phyloP scores from a whole-genome alignment of 2,888 invertebrate species.

The Agonopterix heracliana region DNA sequence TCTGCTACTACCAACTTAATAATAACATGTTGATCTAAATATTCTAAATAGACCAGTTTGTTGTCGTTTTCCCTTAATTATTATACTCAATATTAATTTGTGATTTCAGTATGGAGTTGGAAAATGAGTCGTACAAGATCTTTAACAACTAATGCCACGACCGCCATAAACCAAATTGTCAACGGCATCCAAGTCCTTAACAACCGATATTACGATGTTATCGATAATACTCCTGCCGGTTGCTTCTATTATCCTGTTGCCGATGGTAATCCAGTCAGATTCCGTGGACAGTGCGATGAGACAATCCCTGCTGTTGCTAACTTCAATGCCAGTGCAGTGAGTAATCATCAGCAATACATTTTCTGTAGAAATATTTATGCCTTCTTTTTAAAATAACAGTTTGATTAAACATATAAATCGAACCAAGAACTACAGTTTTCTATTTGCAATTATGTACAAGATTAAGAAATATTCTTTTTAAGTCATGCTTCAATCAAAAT shows the following conservation, averaged over 20 bases:
- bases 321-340: slow-evolving; percentile 38
- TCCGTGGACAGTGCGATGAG: slow-evolving; percentile 38
- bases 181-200: slow-evolving; percentile 27
- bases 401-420: background rate
- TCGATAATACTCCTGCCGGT: slow-evolving; percentile 24
- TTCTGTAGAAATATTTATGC: too few relatives aligned
- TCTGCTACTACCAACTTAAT: background rate
- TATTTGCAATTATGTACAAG: too few relatives aligned
- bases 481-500: too few relatives aligned
- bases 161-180: slow-evolving; percentile 27
- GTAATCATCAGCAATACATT: slow-evolving; percentile 11
- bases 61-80: too few relatives aligned
- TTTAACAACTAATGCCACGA: slow-evolving; percentile 20
- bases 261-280: slow-evolving; percentile 26
- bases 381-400: background rate
- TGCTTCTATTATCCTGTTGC: slow-evolving; percentile 44
- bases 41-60: too few relatives aligned
- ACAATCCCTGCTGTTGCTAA: slow-evolving; percentile 29
- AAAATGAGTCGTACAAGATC: slow-evolving; percentile 35
- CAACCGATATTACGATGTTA: slow-evolving; percentile 28
- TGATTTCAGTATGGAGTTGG: slow-evolving; percentile 42
- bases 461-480: too few relatives aligned
- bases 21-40: too few relatives aligned
- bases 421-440: background rate
- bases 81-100: background rate